Evolutionary conservation across 2,113 vertebrate species (phyloP).

Genomic region (Anser brachyrhynchus): DNA sequence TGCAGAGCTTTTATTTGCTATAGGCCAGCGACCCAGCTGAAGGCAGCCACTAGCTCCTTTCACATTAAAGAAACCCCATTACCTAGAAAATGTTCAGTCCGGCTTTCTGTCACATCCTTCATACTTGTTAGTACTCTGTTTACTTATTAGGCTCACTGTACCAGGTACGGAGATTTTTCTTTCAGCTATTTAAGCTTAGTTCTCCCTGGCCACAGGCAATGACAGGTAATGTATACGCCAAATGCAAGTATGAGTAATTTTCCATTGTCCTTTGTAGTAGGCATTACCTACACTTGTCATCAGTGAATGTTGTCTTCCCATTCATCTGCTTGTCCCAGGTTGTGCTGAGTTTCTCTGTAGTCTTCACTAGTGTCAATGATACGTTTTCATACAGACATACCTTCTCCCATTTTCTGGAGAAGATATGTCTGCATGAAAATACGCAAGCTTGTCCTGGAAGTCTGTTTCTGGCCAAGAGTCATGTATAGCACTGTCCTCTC

Average conservation of each 20-base stretch:
- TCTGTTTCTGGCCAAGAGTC: background rate
- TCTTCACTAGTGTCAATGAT: background rate
- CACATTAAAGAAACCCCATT: slow-evolving; percentile 4
- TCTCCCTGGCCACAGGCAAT: background rate
- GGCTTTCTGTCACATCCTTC: slow-evolving; percentile 22
- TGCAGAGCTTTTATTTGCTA: slow-evolving; percentile 33
- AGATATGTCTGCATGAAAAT: background rate
- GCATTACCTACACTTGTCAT: background rate
- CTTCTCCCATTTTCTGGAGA: background rate
- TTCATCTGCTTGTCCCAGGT: background rate
- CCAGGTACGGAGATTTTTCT: background rate
- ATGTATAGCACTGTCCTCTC: background rate
- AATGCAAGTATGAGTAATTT: background rate
- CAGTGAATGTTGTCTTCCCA: background rate
- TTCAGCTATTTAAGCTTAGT: background rate
- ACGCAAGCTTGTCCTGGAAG: background rate
- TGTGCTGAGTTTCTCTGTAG: background rate
- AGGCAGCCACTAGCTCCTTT: slow-evolving; percentile 28
- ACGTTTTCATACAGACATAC: background rate
- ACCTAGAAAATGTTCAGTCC: background rate
- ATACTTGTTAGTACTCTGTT: background rate
- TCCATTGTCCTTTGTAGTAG: background rate
- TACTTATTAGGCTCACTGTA: background rate
- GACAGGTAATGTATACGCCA: background rate
- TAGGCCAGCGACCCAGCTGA: slow-evolving; percentile 7